phyloP scores from a whole-genome alignment of 2,888 invertebrate species.

The Brachylomia viminalis region DNA sequence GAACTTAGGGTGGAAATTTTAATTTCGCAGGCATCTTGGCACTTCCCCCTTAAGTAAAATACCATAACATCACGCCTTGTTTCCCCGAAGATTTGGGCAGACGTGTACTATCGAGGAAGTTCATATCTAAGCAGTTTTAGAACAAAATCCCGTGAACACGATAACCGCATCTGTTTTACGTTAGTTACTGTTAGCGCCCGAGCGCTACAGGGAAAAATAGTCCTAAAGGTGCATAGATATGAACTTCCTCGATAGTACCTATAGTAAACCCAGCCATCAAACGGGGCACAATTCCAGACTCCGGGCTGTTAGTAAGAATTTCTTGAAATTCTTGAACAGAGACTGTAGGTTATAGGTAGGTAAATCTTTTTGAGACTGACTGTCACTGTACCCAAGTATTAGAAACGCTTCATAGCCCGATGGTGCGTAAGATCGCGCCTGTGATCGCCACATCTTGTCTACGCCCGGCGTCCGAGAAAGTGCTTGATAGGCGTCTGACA shows the following conservation, averaged over 20 bases:
- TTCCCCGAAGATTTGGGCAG: not conserved
- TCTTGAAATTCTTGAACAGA: not conserved
- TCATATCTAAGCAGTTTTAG: too few species aligned
- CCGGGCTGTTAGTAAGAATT: not conserved
- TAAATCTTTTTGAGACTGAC: not conserved
- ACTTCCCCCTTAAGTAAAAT: too few species aligned
- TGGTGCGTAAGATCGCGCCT: constrained; percentile 74
- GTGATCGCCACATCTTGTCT: constrained; percentile 65
- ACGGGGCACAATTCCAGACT: too few species aligned
- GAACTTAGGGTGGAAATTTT: too few species aligned
- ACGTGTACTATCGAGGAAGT: too few species aligned
- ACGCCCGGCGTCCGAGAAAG: constrained; percentile 78
- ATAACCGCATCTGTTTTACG: too few species aligned
- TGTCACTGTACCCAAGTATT: not conserved
- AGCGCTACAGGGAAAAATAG: too few species aligned
- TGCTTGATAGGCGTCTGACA: constrained; percentile 85
- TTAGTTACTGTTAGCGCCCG: too few species aligned
- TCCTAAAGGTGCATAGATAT: too few species aligned
- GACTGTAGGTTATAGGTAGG: not conserved
- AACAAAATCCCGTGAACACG: too few species aligned
- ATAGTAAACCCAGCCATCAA: not conserved
- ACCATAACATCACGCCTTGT: not conserved
- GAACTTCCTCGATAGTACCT: too few species aligned
- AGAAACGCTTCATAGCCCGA: constrained; percentile 46
- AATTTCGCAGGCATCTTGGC: too few species aligned